Evolutionary conservation across 2,113 vertebrate species (phyloP), one percentile per base, ranked within the genome.

Genomic region (Piprites chloris): DNA sequence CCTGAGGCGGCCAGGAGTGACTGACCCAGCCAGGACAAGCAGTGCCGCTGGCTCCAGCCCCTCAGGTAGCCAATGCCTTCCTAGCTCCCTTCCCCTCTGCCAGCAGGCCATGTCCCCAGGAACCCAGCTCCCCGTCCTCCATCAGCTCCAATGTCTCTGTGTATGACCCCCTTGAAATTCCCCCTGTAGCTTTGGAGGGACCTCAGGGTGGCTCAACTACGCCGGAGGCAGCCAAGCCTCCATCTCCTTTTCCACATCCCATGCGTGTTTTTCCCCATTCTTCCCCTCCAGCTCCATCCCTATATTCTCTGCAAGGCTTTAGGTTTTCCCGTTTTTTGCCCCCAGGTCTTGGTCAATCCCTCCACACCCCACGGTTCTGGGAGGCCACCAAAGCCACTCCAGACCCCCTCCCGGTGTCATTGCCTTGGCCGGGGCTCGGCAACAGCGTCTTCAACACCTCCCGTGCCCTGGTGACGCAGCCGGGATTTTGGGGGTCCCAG

Each of bases 81-180:
- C 32, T 37, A 5, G 24, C 19, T 77, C 44, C 55, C 75, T 12
- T 80, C 28, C 18, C 26, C 50, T 41, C 21, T 27, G 20, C 24
- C 9, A 2, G 33, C 0, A 1, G 28, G n/a, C 14, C 6, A 0
- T 1, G 3, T 46, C 39, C 47, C 33, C 0, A 37, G 0, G 1
- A 33, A 53, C 44, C 37, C 74, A 61, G 44, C 24, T 56, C 55
- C 28, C 19, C 52, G 50, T 49, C 21, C 16, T 28, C 71, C 21
- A 4, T 5, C 27, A 10, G 21, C 26, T 47, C 0, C 5, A 20
- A 12, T 3, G 3, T 62, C 50, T 30, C n/a, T 7, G 4, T 0
- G 6, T 28, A 33, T 4, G 16, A 15, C 5, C 35, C 27, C 20
- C 37, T 42, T 72, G 33, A 74, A 66, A 58, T 19, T 9, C 15